Conservation (phyloP, 1,140 invertebrate species). For the Drosophila elegans region DNA sequence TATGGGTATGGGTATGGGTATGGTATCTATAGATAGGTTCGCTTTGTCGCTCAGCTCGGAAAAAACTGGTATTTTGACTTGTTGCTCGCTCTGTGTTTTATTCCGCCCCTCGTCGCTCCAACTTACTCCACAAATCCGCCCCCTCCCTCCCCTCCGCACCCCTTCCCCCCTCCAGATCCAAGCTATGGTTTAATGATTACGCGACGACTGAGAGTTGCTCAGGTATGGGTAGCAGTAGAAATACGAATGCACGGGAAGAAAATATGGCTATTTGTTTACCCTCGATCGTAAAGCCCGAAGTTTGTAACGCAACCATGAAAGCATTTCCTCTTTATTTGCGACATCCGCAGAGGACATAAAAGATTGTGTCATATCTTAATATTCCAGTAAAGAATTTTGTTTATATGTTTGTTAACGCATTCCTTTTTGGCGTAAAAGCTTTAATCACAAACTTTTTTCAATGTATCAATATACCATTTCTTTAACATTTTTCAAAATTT, state of each 20-base stretch:
- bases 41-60: slow-evolving; percentile 19
- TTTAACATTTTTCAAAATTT: too few relatives aligned
- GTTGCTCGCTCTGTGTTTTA: slow-evolving; percentile 5
- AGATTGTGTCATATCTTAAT: too few relatives aligned
- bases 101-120: background rate
- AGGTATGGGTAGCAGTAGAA: slow-evolving; percentile 8
- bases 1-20: too few relatives aligned
- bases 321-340: too few relatives aligned
- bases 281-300: too few relatives aligned
- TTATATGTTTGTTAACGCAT: too few relatives aligned
- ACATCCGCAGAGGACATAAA: too few relatives aligned
- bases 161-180: background rate
- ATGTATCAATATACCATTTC: too few relatives aligned
- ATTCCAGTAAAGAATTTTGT: too few relatives aligned
- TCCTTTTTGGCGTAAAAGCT: too few relatives aligned
- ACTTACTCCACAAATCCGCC: slow-evolving; percentile 1
- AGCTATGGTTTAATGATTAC: slow-evolving; percentile 37
- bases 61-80: slow-evolving; percentile 23
- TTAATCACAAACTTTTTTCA: too few relatives aligned
- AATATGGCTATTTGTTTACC: background rate
- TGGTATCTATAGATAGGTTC: slow-evolving; percentile 24
- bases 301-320: too few relatives aligned
- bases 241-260: slow-evolving; percentile 2
- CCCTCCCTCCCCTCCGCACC: background rate
- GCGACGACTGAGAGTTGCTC: slow-evolving; percentile 22